Conservation (phyloP, 2,888 invertebrate species). For the Synanthedon myopaeformis region DNA sequence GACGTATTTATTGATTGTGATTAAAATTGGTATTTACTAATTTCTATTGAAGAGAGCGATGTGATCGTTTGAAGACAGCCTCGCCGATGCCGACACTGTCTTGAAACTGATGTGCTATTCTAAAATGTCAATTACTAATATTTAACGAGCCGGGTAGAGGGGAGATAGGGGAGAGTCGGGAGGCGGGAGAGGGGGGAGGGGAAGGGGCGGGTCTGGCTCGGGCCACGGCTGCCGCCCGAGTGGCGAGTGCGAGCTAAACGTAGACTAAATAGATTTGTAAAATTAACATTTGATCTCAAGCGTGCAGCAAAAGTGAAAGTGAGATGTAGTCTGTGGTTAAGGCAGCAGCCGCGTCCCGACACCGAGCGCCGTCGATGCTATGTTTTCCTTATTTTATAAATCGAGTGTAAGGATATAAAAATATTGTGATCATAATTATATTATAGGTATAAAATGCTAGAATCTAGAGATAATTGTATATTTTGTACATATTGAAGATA, state of each 20-base stretch:
- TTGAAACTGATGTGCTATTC: constrained; percentile 2
- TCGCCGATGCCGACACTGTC: too few species aligned
- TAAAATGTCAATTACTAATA: constrained; percentile 29
- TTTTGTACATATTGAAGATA: constrained; percentile 72
- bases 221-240: constrained; percentile 48
- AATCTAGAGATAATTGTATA: constrained; percentile 64
- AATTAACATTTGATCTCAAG: constrained; percentile 70
- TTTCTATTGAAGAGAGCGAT: constrained; percentile 16
- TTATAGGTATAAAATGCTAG: constrained; percentile 63
- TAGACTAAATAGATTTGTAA: constrained; percentile 55
- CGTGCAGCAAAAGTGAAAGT: constrained; percentile 65
- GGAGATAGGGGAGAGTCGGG: constrained; percentile 13
- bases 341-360: constrained; percentile 41
- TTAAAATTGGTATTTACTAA: constrained; percentile 34
- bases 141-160: constrained; percentile 15
- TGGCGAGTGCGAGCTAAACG: constrained; percentile 60
- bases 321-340: constrained; percentile 48
- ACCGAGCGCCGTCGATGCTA: constrained; percentile 22
- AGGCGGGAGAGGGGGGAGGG: constrained; percentile 4
- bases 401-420: constrained; percentile 60
- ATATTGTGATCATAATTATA: constrained; percentile 71
- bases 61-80: not conserved
- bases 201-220: constrained; percentile 17
- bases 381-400: constrained; percentile 32
- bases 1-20: constrained; percentile 34